Conservation (phyloP, 2,113 vertebrate genomes). For the Sigmodon hispidus region DNA sequence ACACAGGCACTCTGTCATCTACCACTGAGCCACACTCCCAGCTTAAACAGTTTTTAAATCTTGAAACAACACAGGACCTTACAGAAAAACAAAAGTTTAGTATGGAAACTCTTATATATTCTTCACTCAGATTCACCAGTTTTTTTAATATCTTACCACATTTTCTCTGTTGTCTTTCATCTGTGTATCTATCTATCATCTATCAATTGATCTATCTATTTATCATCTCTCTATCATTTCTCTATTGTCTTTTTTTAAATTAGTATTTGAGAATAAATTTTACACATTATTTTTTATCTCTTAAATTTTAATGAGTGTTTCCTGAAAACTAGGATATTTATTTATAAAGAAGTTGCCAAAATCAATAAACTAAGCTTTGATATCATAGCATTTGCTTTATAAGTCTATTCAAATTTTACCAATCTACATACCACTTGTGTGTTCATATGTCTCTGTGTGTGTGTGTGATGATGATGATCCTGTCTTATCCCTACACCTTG, state of each 20-base stretch:
- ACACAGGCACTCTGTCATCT: neutral
- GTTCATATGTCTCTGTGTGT: no score
- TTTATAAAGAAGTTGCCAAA: neutral
- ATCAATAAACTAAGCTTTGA: conserved; percentile 5
- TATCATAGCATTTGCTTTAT: neutral
- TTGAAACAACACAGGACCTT: neutral
- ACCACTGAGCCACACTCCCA: neutral
- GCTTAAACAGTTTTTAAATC: neutral
- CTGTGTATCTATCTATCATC: neutral
- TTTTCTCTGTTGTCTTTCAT: neutral
- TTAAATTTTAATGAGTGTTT: neutral
- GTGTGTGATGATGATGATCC: neutral
- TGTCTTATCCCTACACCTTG: accelerated
- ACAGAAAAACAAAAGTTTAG: neutral
- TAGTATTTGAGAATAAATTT: neutral
- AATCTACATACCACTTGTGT: neutral
- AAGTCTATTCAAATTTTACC: neutral
- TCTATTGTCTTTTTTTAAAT: neutral
- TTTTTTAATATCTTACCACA: neutral
- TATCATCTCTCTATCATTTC: neutral
- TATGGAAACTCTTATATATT: neutral
- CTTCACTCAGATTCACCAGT: neutral
- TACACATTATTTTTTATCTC: neutral
- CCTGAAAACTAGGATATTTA: neutral
- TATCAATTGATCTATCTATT: neutral